Base-by-base conservation (phyloP, 2,888 invertebrate species). In the Geotrupes spiniger region DNA sequence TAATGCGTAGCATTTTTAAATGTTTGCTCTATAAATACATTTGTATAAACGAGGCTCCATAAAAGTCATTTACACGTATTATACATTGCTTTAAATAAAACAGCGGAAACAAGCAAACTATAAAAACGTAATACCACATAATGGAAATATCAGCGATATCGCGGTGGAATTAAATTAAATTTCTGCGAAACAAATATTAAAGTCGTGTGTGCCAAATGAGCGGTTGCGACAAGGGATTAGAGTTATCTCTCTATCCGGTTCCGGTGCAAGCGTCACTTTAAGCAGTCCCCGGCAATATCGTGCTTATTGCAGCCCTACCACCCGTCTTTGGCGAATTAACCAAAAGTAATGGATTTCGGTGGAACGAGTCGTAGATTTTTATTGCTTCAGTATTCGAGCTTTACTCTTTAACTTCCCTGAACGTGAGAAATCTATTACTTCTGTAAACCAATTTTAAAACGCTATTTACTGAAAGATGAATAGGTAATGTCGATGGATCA, bases 201-300 rank as follows among this genome's bases (percentile, higher is more conserved):
- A 26, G 27, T 39, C 27, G 39, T 26, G 15, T 39, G 39, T 39
- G 39, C 39, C 26, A 39, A 39, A 39, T 39, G 27, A 39, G 39
- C 39, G 39, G 21, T 39, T 26, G 25, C 39, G 39, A 39, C 39
- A 39, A 26, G 26, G 39, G 39, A 39, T 39, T 39, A 39, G 39
- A 39, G 25, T 39, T 39, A 39, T 39, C 39, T 39, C 21, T 39
- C 27, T 26, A 39, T 39, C 39, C 39, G 26, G 39, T 39, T 39
- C 39, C 39, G 39, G 26, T 39, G 39, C 33, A 15, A 33, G 11
- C 33, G 12, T 33, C 33, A 15, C 14, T 10, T 9, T 15, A 33
- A 33, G 11, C 11, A 15, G 33, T 15, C 8, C 15, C 8, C 33
- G 15, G 33, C 33, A 33, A 15, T 33, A 33, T 33, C 33, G 11